Conservation (phyloP, 2,113 vertebrate species). For the Chionomys nivalis region DNA sequence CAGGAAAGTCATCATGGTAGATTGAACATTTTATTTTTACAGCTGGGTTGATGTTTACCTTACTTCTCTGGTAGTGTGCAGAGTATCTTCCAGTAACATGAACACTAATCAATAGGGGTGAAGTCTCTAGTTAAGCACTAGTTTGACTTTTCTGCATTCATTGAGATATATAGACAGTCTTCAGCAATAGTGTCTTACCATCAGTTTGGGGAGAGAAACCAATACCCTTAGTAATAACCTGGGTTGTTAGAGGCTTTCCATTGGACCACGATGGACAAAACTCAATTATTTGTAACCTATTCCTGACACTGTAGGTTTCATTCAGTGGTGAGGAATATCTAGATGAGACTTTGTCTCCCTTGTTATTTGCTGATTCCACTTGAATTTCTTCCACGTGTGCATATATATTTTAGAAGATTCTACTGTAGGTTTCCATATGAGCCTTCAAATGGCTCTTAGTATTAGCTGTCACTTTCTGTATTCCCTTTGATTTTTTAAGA, state of each 20-base stretch:
- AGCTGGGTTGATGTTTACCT: neutral
- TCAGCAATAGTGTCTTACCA: neutral
- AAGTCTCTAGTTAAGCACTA: neutral
- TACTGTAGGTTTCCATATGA: neutral
- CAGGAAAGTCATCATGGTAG: neutral
- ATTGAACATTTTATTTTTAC: neutral
- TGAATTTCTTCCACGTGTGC: neutral
- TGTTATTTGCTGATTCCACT: neutral
- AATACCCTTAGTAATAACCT: neutral
- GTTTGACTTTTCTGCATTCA: neutral
- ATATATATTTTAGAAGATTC: neutral
- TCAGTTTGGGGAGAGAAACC: neutral
- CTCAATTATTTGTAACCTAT: neutral
- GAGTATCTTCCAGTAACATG: neutral
- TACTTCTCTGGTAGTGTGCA: neutral
- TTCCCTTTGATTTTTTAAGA: neutral
- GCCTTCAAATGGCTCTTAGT: neutral
- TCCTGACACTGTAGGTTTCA: neutral
- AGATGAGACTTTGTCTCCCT: neutral
- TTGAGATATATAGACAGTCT: neutral
- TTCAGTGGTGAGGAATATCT: neutral
- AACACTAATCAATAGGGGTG: neutral
- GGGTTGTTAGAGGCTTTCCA: neutral
- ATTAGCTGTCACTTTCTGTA: neutral
- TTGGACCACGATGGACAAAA: neutral